Evolutionary conservation across 2,888 invertebrate species (phyloP), one percentile per base, ranked within the genome.

Genomic region (Caenorhabditis doughertyi): DNA sequence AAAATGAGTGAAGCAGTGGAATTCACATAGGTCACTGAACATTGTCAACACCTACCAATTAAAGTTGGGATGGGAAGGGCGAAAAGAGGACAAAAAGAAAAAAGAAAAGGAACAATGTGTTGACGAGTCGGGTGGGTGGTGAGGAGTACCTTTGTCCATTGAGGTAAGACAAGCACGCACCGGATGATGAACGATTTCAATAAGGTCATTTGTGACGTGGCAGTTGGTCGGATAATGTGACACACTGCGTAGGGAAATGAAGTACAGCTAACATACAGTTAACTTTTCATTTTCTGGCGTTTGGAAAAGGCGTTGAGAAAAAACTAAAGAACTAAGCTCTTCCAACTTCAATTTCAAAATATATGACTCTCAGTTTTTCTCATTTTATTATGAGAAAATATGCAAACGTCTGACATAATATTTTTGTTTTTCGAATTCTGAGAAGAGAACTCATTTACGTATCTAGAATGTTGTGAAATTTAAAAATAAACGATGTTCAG

Each of bases 21-120:
- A 53, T 44, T 60, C 25, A 55, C 27, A 55, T 68, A 73, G 73
- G 73, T 70, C 70, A 64, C 32, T 56, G 70, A 62, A 68, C 68
- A 76, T 68, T 53, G 35, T 42, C 68, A 49, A 56, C 71, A 79
- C 67, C 74, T 74, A 65, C 53, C 73, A 74, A 76, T 76, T 67
- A 71, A 71, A 65, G 71, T 65, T 58, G 27, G 39, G 58, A 53
- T 53, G 62, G 70, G 62, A 49, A 27, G 60, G 44, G 62, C 21
- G 53, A 42, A 42, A 49, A 44, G 18, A 21, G n/a, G n/a, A n/a
- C n/a, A n/a, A n/a, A n/a, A 9, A 39, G 39, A 39, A 11, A 55
- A 56, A 53, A 27, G 53, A 21, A 62, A 13, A 42, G 39, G 39
- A 51, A 47, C 77, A 60, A 32, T 39, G 35, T 16, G 42, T 65